Evolutionary conservation across 2,113 vertebrate genomes (phyloP), one percentile per base, ranked within the genome.

Genomic region (Scophthalmus maximus): DNA sequence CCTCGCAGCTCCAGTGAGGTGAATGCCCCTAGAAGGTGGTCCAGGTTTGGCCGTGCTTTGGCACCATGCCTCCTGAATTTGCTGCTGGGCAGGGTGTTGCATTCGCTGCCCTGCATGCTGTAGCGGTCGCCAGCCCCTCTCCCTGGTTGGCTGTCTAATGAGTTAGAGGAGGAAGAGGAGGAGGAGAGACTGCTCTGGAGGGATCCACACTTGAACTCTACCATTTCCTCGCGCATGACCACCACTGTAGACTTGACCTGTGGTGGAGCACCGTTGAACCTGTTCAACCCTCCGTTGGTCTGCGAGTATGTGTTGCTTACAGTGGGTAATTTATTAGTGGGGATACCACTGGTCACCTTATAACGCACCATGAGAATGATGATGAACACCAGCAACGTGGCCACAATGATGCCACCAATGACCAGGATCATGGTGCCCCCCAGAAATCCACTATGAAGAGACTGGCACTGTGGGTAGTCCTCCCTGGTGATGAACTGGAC

Each of bases 351-450:
- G 53, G 96, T 97, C 93, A 71, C 94, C 75, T 98, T 98, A 61
- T 98, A 99, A 67, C 97, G 96, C 56, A 99, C 96, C 97, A 98
- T 96, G 53, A 99, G 96, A 67, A 99, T 95, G 60, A 98, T 88
- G 51, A 99, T 97, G 85, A 99, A 99, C 49, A 99, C 95, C 79
- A 99, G 86, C 20, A 99, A 91, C 0, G 96, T 99, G 23, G 95
- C 95, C 76, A 99, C 98, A 4, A 99, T 98, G 82, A 98, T 95
- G 56, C 98, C 98, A 1, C 97, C 97, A 3, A 99, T 96, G 81
- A 98, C 94, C 71, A 99, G 93, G 86, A 99, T 97, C 97, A 99
- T 97, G 63, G 97, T 99, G 47, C 98, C 97, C 0, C 98, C 97
- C 77, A 99, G 88, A 75, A 99, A 94, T 80, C 98, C 96, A 70